phyloP scores from a whole-genome alignment of 2,113 vertebrate genomes.

The Sylvietta virens region DNA sequence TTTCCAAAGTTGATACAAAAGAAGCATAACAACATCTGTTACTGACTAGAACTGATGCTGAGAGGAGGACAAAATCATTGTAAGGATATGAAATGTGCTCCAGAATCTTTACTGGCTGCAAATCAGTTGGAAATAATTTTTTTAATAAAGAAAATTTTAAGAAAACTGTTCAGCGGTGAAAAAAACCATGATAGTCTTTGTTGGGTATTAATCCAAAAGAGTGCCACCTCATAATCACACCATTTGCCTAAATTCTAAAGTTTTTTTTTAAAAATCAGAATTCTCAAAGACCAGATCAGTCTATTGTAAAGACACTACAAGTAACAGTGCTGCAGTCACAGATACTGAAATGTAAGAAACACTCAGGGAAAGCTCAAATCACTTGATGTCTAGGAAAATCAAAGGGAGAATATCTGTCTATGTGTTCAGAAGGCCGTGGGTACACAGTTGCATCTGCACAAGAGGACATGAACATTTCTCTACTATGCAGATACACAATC shows the following conservation, averaged over 20 bases:
- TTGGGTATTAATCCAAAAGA: not conserved
- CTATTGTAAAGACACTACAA: not conserved
- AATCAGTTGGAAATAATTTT: not conserved
- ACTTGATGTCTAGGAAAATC: not conserved
- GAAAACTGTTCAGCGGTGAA: not conserved
- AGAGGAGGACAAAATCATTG: not conserved
- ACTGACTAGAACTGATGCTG: not conserved
- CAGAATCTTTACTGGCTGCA: not conserved
- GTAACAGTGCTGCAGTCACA: not conserved
- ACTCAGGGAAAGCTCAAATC: not conserved
- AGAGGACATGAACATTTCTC: not conserved
- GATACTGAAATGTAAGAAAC: not conserved
- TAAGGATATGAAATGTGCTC: not conserved
- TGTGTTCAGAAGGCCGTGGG: rapidly evolving
- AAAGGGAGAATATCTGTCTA: rapidly evolving
- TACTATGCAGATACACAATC: not conserved
- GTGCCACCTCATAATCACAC: not conserved
- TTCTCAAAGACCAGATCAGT: not conserved
- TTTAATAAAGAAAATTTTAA: not conserved
- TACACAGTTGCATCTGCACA: not conserved
- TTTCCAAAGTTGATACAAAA: constrained; percentile 15
- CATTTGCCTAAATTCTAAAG: not conserved
- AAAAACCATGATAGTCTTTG: rapidly evolving
- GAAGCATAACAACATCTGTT: constrained; percentile 26
- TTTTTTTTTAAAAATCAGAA: not conserved